Conservation (phyloP, 2,797 vertebrate species). For the Macropodus opercularis region DNA sequence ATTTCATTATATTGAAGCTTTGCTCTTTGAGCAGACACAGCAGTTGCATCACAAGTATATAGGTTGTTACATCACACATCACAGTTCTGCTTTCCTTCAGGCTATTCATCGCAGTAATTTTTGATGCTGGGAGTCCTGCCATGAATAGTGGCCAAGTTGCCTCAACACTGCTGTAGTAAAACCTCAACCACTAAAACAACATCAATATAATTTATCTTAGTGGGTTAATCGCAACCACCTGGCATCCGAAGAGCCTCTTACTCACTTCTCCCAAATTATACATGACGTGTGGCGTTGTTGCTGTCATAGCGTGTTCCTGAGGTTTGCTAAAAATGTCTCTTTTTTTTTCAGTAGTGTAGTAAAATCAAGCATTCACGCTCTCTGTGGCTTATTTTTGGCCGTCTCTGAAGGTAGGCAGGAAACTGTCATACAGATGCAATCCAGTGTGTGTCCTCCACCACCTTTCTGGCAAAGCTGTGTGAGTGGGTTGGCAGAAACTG, state of each 20-base stretch:
- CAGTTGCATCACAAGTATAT: conserved; percentile 55
- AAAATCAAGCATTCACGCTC: conserved; percentile 15
- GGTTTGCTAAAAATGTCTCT: background rate
- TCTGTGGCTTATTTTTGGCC: conserved; percentile 35
- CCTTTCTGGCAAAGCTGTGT: conserved; percentile 49
- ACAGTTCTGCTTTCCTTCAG: conserved; percentile 41
- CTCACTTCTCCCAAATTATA: conserved; percentile 26
- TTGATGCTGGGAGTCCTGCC: conserved; percentile 39
- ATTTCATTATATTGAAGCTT: conserved; percentile 36
- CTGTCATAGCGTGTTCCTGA: conserved; percentile 5
- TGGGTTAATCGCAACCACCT: conserved; percentile 49
- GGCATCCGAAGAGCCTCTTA: conserved; percentile 40
- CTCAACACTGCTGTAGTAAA: conserved; percentile 32
- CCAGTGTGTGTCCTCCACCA: conserved; percentile 47
- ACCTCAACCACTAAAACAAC: conserved; percentile 14
- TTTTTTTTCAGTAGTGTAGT: background rate
- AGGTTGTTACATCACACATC: conserved; percentile 50
- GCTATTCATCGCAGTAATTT: conserved; percentile 36
- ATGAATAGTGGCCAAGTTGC: conserved; percentile 27
- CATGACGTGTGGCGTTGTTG: conserved; percentile 24
- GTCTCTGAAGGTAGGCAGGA: conserved; percentile 39
- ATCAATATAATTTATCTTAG: conserved; percentile 31
- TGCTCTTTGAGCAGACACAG: conserved; percentile 23
- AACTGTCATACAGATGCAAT: conserved; percentile 55
- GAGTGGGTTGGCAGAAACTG: conserved; percentile 69